Percentiles rank a stretch among this genome's conserved stretches.
Evolutionary conservation across 2,888 invertebrate species (phyloP).

Genomic region (Vanessa cardui): DNA sequence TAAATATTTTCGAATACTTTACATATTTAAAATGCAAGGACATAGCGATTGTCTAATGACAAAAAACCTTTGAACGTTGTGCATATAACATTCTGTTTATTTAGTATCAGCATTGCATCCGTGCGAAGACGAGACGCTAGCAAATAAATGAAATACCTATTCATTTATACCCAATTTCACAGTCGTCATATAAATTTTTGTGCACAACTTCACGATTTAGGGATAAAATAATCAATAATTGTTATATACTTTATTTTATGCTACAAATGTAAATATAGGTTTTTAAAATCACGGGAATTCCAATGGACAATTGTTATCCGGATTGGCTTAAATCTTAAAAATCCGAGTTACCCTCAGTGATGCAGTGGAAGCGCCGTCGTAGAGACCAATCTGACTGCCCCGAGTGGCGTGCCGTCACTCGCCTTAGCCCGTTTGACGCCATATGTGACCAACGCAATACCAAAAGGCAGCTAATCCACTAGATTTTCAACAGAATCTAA

Average conservation of each 20-base stretch:
- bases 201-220: no score
- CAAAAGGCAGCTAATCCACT: constrained; percentile 57
- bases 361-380: constrained; percentile 64
- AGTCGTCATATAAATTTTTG: no score
- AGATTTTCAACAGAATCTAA: constrained; percentile 50
- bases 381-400: constrained; percentile 76
- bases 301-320: constrained; percentile 10
- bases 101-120: no score
- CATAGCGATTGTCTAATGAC: no score
- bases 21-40: no score
- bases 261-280: not conserved
- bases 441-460: constrained; percentile 64
- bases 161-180: no score
- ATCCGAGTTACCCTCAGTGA: constrained; percentile 55
- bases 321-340: constrained; percentile 56
- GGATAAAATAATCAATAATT: not conserved
- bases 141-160: no score
- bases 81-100: no score
- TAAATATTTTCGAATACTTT: no score
- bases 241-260: no score
- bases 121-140: no score
- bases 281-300: not conserved
- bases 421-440: constrained; percentile 78
- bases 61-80: no score
- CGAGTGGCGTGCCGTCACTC: constrained; percentile 78